Conservation (phyloP, 2,888 invertebrate species). For the Dendrolimus pini region DNA sequence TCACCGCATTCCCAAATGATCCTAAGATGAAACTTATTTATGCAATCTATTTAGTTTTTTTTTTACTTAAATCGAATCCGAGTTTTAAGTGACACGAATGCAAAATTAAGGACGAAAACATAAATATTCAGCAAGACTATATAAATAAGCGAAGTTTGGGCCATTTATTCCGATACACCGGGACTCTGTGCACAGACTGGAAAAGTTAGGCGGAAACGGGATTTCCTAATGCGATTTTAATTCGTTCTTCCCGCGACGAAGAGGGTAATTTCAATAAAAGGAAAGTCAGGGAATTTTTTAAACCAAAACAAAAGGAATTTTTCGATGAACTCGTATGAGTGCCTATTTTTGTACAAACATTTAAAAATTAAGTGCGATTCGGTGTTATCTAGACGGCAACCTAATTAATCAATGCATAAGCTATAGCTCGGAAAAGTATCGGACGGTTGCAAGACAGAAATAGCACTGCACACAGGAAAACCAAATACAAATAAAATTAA, state of each 20-base stretch:
- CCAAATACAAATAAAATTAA: too few relatives aligned
- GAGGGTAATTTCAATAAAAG: slow-evolving; percentile 69
- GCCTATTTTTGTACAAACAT: slow-evolving; percentile 16
- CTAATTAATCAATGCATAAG: background rate
- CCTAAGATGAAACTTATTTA: too few relatives aligned
- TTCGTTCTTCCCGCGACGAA: slow-evolving; percentile 67
- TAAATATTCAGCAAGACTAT: slow-evolving; percentile 71
- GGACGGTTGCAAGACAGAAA: background rate
- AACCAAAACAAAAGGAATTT: slow-evolving; percentile 27
- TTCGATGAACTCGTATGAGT: slow-evolving; percentile 21
- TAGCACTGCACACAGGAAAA: background rate
- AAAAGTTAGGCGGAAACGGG: slow-evolving; percentile 70
- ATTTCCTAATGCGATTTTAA: slow-evolving; percentile 76
- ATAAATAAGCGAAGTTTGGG: slow-evolving; percentile 73
- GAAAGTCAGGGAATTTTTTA: slow-evolving; percentile 51
- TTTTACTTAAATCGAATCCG: slow-evolving; percentile 2
- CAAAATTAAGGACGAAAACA: slow-evolving; percentile 60
- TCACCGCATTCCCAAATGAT: too few relatives aligned
- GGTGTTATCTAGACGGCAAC: slow-evolving; percentile 13
- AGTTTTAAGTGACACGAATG: slow-evolving; percentile 56
- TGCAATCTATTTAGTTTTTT: background rate
- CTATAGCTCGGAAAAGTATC: background rate
- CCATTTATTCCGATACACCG: slow-evolving; percentile 75
- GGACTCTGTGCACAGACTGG: slow-evolving; percentile 63
- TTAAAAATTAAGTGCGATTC: slow-evolving; percentile 19